Conservation (phyloP, 2,888 invertebrate species). For the Diarsia dahlii region DNA sequence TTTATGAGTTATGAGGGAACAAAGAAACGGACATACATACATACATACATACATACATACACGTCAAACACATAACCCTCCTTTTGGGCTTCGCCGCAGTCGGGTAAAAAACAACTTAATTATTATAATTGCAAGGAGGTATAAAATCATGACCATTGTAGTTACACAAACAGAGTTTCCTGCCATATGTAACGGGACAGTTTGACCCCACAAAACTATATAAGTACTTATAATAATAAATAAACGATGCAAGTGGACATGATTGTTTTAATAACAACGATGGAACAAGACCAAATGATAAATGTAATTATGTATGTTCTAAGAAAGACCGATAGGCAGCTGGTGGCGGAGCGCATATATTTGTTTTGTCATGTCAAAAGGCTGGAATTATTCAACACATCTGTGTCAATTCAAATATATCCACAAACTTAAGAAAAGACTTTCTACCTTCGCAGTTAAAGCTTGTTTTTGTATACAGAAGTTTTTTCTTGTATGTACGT, state of each 20-base stretch:
- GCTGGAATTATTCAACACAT: slow-evolving; percentile 73
- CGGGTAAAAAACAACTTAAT: not conserved
- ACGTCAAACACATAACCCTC: too few relatives aligned
- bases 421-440: slow-evolving; percentile 33
- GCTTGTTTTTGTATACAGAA: slow-evolving; percentile 18
- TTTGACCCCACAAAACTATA: slow-evolving; percentile 29
- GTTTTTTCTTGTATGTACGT: not conserved
- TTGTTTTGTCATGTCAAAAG: slow-evolving; percentile 73
- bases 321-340: slow-evolving; percentile 73
- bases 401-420: slow-evolving; percentile 76
- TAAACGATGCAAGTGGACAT: slow-evolving; percentile 52
- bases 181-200: not conserved
- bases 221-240: slow-evolving; percentile 28
- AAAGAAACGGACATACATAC: too few relatives aligned
- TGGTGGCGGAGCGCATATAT: slow-evolving; percentile 68
- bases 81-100: too few relatives aligned
- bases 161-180: not conserved
- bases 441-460: slow-evolving; percentile 4
- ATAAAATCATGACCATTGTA: not conserved
- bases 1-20: too few relatives aligned
- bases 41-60: too few relatives aligned
- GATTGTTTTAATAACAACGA: slow-evolving; percentile 68
- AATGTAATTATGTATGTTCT: slow-evolving; percentile 70
- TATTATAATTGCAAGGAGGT: not conserved
- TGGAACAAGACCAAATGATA: slow-evolving; percentile 60